Conservation (phyloP, 2,888 invertebrate genomes). For the Eurois occulta region DNA sequence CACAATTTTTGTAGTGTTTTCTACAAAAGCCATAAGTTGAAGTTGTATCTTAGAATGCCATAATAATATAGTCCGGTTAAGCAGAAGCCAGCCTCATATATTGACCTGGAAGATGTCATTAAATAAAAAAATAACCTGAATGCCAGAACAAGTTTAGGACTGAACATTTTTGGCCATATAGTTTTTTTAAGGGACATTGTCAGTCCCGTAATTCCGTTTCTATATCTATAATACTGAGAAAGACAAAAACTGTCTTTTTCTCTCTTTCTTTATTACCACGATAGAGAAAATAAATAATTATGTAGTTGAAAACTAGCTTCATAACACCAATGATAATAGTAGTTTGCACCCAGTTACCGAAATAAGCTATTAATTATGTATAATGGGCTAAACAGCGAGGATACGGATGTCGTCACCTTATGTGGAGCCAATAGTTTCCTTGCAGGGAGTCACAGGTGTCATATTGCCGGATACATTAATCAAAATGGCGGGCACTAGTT, state of each 20-base stretch:
- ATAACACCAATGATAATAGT: conserved; percentile 32
- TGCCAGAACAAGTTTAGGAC: neutral
- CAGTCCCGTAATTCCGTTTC: neutral
- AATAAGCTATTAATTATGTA: conserved; percentile 44
- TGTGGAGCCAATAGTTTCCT: conserved; percentile 67
- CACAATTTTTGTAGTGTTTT: neutral
- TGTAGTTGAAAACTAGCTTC: conserved; percentile 14
- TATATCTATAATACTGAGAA: no score
- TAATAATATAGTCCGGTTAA: no score
- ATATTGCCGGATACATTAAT: conserved; percentile 76
- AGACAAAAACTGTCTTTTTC: neutral
- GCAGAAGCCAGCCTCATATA: no score
- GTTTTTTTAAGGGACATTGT: neutral
- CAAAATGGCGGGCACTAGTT: conserved; percentile 64
- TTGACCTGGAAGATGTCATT: no score
- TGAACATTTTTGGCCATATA: neutral
- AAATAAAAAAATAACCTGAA: no score
- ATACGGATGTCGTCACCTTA: conserved; percentile 61
- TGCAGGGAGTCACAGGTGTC: conserved; percentile 71
- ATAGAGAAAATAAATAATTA: neutral
- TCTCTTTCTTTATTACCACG: neutral
- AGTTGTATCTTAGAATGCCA: no score
- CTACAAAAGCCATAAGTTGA: neutral
- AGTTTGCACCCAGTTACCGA: conserved; percentile 27
- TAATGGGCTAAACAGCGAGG: conserved; percentile 31